A percentile compares a stretch with the other conserved stretches of the same genome.
These are phyloP conservation scores for Salvelinus alpinus DNA, from an alignment of 2,113 vertebrate genomes.

Conservation along the genomic window DNA sequence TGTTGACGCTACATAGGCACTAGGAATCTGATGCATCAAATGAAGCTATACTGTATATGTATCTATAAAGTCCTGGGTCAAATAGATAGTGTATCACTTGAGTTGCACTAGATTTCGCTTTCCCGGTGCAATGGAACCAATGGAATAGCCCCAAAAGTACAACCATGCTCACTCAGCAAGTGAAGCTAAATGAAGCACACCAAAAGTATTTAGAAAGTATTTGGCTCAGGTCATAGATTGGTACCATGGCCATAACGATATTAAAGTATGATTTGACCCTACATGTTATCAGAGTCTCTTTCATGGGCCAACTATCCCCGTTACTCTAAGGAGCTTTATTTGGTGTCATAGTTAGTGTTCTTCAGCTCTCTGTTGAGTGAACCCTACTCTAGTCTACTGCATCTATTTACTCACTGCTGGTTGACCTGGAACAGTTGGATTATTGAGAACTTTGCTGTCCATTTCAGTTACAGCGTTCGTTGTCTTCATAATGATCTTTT, in stretches of 20 bases:
- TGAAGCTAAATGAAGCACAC: too few species aligned
- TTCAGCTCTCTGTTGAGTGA: too few species aligned
- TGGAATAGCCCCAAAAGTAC: too few species aligned
- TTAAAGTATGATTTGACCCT: not conserved
- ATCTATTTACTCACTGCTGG: not conserved
- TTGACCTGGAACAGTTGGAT: not conserved
- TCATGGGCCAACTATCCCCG: not conserved
- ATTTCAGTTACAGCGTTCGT: not conserved
- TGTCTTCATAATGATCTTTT: not conserved
- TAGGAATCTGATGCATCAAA: constrained; percentile 68
- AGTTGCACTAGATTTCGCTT: too few species aligned
- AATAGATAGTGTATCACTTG: too few species aligned
- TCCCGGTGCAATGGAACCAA: too few species aligned
- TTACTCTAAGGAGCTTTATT: not conserved
- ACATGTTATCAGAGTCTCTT: not conserved
- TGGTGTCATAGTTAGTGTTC: constrained; percentile 3
- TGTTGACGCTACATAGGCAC: constrained; percentile 67
- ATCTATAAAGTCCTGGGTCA: too few species aligned
- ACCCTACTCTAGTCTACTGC: not conserved
- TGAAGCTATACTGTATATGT: not conserved
- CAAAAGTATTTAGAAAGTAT: too few species aligned
- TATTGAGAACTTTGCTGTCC: not conserved
- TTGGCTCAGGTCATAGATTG: too few species aligned
- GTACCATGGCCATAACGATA: too few species aligned
- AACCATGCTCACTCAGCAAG: too few species aligned